Percentiles rank a stretch among this genome's conserved stretches.
These are phyloP conservation scores for Varanus komodoensis DNA, from an alignment of 2,113 vertebrate genomes.

Conservation along the genomic window DNA sequence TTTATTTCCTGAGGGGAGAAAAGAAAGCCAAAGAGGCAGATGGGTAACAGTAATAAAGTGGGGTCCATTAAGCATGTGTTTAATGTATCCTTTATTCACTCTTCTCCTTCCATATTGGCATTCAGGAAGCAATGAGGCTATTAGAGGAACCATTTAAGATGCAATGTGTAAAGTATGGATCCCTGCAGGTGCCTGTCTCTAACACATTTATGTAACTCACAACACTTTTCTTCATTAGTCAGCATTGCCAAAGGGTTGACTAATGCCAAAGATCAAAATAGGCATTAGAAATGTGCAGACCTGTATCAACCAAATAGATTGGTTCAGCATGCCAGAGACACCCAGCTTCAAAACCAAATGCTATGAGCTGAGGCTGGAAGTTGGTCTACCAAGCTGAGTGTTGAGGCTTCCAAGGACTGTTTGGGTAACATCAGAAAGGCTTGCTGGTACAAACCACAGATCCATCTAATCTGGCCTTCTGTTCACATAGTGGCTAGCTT, in stretches of 20 bases:
- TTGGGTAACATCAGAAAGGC: too few species aligned
- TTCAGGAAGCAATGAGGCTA: constrained; percentile 1
- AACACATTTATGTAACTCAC: not conserved
- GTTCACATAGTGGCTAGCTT: too few species aligned
- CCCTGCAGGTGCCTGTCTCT: not conserved
- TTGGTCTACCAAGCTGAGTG: too few species aligned
- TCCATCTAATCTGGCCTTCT: too few species aligned
- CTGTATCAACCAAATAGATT: not conserved
- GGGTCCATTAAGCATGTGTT: not conserved
- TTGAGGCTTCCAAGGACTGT: too few species aligned
- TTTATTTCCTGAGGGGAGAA: not conserved
- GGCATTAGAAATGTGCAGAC: not conserved
- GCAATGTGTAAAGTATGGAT: not conserved
- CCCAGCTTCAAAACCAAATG: not conserved
- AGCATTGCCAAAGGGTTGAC: not conserved
- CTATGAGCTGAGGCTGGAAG: not conserved
- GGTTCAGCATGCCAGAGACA: not conserved
- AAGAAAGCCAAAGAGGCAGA: not conserved
- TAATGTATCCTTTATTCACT: not conserved
- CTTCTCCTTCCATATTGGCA: not conserved
- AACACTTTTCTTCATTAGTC: not conserved
- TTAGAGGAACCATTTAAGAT: not conserved
- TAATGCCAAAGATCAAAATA: not conserved
- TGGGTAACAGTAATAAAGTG: constrained; percentile 9
- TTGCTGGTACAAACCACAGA: too few species aligned